Conservation (phyloP, 2,888 invertebrate genomes). For the Ennomos fuscantarius region DNA sequence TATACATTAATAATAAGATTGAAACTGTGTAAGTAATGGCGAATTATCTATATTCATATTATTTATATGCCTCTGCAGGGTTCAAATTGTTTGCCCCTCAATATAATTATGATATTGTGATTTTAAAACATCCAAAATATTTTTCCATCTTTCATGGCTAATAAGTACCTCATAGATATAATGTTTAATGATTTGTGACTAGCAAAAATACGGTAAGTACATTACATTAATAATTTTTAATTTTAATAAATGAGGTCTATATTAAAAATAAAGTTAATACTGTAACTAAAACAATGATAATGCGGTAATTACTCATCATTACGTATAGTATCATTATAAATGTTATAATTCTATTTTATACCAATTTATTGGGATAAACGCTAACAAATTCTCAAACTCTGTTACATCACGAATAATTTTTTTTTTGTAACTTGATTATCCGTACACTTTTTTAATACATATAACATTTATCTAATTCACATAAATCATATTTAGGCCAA, state of each 20-base stretch:
- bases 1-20: background rate
- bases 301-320: too few species aligned
- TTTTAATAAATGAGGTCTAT: slow-evolving; percentile 38
- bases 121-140: slow-evolving; percentile 1
- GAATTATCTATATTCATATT: background rate
- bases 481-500: slow-evolving; percentile 20
- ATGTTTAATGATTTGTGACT: slow-evolving; percentile 14
- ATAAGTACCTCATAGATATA: slow-evolving; percentile 1
- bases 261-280: background rate
- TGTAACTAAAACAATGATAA: too few species aligned
- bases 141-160: background rate
- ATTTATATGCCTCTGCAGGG: too few species aligned
- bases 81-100: too few species aligned
- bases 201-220: slow-evolving; percentile 24
- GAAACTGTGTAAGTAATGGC: slow-evolving; percentile 11
- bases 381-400: too few species aligned
- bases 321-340: too few species aligned
- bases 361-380: too few species aligned
- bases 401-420: background rate
- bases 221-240: background rate
- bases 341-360: too few species aligned
- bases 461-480: slow-evolving; percentile 10
- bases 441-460: background rate
- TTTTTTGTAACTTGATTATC: too few species aligned
- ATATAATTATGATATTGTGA: background rate